These are phyloP conservation scores for Stenotaenia linearis DNA, from an alignment of 2,888 invertebrate species.

Conservation along the genomic window DNA sequence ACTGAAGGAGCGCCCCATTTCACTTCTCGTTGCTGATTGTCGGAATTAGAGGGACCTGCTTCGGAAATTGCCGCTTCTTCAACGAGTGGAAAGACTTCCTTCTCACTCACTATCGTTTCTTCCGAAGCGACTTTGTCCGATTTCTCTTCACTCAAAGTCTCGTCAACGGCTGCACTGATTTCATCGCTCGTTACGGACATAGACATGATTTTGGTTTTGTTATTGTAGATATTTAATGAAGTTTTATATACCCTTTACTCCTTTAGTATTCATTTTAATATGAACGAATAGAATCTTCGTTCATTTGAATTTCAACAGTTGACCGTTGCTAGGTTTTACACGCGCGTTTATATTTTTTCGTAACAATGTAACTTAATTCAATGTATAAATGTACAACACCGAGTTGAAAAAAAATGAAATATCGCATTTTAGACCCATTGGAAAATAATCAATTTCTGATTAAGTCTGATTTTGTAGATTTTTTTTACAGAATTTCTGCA, in stretches of 20 bases:
- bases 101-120: not conserved
- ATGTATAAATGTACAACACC: too few relatives aligned
- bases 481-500: too few relatives aligned
- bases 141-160: not conserved
- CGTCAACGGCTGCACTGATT: not conserved
- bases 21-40: not conserved
- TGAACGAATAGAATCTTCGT: not conserved
- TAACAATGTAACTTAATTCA: not conserved
- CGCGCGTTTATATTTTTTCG: not conserved
- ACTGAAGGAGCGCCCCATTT: not conserved
- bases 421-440: too few relatives aligned
- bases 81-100: not conserved
- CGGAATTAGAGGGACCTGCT: not conserved
- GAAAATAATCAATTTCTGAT: too few relatives aligned
- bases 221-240: not conserved
- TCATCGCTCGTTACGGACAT: not conserved
- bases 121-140: not conserved
- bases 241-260: not conserved
- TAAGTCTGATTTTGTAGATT: too few relatives aligned
- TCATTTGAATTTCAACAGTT: not conserved
- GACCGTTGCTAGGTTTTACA: not conserved
- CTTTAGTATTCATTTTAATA: not conserved
- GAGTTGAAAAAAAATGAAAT: not conserved
- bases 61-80: not conserved
- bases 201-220: not conserved